phyloP scores from a whole-genome alignment of 1,140 invertebrate genomes.

The Megathymus violae region DNA sequence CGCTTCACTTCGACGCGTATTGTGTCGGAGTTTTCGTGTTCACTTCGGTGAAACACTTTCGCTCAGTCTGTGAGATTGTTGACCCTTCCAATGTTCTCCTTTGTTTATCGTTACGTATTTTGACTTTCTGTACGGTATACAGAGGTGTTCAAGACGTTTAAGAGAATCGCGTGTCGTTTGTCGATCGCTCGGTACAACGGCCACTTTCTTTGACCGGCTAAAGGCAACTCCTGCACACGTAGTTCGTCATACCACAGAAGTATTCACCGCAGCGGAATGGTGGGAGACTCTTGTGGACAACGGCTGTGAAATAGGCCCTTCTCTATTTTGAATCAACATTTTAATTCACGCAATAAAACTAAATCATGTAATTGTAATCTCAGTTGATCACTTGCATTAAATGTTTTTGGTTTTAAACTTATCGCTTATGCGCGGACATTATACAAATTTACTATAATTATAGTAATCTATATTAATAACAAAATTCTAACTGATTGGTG shows the following conservation, averaged over 20 bases:
- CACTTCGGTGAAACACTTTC: not conserved
- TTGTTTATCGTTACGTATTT: slow-evolving; percentile 3
- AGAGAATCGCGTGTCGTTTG: slow-evolving; percentile 27
- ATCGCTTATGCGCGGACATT: too few relatives aligned
- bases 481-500: too few relatives aligned
- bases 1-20: slow-evolving; percentile 3
- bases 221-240: slow-evolving; percentile 46
- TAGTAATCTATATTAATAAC: too few relatives aligned
- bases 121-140: not conserved
- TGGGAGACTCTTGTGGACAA: slow-evolving; percentile 39
- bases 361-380: too few relatives aligned
- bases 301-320: not conserved
- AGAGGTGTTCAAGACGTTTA: slow-evolving; percentile 9
- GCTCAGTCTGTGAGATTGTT: not conserved
- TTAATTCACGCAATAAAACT: too few relatives aligned
- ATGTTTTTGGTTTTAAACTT: too few relatives aligned
- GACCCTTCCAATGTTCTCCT: not conserved
- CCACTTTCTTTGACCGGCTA: slow-evolving; percentile 51
- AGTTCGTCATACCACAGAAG: slow-evolving; percentile 28
- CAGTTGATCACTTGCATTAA: too few relatives aligned
- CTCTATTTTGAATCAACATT: too few relatives aligned
- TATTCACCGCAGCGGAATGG: slow-evolving; percentile 36
- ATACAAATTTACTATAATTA: too few relatives aligned
- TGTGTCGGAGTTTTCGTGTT: not conserved
- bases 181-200: slow-evolving; percentile 24